Percentiles rank a stretch among this genome's conserved stretches.
These are phyloP conservation scores for Acanthosepion lycidas DNA, from an alignment of 2,888 invertebrate species.

Conservation along the genomic window DNA sequence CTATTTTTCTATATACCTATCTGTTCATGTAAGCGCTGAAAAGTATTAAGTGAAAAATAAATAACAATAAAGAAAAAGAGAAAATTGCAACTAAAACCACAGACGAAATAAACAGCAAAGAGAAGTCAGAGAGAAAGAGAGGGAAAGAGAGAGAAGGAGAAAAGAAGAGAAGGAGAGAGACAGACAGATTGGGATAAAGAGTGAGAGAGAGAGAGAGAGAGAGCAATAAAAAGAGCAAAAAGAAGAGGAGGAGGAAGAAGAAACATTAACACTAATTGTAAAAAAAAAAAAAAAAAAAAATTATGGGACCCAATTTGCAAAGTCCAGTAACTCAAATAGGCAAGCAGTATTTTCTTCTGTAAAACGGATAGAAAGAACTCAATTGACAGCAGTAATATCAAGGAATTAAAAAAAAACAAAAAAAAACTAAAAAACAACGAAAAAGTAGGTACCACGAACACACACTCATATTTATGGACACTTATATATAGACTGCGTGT, in stretches of 20 bases:
- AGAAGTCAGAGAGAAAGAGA: no score
- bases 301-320: background rate
- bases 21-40: no score
- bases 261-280: background rate
- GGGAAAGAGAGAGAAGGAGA: background rate
- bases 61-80: no score
- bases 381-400: background rate
- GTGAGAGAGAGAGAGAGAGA: background rate
- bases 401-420: background rate
- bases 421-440: background rate
- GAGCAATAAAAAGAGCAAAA: background rate
- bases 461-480: background rate
- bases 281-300: background rate
- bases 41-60: no score
- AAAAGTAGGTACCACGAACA: background rate
- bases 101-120: no score
- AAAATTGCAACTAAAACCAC: no score
- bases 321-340: background rate
- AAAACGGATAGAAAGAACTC: background rate
- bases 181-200: background rate
- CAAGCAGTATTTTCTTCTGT: background rate
- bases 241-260: background rate
- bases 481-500: background rate
- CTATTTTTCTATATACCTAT: no score
- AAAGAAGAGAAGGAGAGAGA: background rate